Conservation (phyloP, 2,797 vertebrate species). For the Karalla daura region DNA sequence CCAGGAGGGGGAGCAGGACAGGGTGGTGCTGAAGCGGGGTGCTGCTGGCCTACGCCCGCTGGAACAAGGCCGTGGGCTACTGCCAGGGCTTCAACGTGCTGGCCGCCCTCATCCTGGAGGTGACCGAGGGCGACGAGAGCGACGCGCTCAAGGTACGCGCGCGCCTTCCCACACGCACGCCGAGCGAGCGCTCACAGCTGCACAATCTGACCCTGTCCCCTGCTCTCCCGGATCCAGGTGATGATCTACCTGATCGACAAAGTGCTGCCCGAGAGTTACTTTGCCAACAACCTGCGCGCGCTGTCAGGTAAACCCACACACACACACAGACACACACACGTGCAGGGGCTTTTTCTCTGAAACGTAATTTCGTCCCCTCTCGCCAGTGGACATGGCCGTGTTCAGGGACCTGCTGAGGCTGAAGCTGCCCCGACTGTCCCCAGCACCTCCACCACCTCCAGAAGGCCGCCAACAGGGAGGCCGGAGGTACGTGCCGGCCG, state of each 20-base stretch:
- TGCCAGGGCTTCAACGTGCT: conserved; percentile 99
- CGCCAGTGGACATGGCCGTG: conserved; percentile 95
- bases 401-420: conserved; percentile 95
- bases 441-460: conserved; percentile 95
- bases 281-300: conserved; percentile 96
- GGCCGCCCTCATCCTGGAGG: conserved; percentile 95
- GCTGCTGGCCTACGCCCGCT: conserved; percentile 94
- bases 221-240: conserved; percentile 82
- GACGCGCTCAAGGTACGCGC: conserved; percentile 92
- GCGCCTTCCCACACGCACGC: too few species aligned
- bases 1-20: conserved; percentile 96
- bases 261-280: conserved; percentile 98
- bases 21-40: conserved; percentile 96
- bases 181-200: too few species aligned
- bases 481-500: conserved; percentile 86
- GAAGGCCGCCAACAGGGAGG: conserved; percentile 92
- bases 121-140: conserved; percentile 96
- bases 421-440: conserved; percentile 93
- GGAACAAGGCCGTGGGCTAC: conserved; percentile 97
- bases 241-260: conserved; percentile 99
- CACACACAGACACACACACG: not conserved
- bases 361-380: not conserved
- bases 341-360: too few species aligned
- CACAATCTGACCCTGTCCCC: too few species aligned
- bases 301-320: conserved; percentile 81